Conservation (phyloP, 2,797 vertebrate genomes). For the Myoxocephalus aenaeus region DNA sequence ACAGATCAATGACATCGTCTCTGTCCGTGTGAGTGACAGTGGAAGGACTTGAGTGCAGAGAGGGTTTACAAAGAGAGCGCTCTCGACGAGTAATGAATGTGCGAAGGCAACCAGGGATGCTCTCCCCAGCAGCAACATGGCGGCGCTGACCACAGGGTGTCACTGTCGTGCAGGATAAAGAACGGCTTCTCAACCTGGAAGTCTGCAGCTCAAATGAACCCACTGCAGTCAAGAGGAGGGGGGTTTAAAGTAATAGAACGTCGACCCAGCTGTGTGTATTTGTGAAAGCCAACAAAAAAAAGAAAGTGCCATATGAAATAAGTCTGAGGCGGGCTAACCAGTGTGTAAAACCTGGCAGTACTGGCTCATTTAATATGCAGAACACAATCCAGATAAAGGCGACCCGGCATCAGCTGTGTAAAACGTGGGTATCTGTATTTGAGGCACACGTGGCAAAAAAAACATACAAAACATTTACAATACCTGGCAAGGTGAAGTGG, state of each 20-base stretch:
- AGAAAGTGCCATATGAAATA: constrained; percentile 54
- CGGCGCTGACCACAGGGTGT: constrained; percentile 63
- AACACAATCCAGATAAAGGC: constrained; percentile 30
- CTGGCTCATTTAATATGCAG: constrained; percentile 18
- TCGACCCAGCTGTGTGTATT: constrained; percentile 64
- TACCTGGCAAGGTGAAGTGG: constrained; percentile 67
- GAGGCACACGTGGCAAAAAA: constrained; percentile 68
- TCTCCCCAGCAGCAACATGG: neutral
- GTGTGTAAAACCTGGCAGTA: constrained; percentile 20
- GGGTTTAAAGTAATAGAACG: constrained; percentile 32
- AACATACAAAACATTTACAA: constrained; percentile 69
- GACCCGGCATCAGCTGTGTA: constrained; percentile 44
- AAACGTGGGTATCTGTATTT: constrained; percentile 76
- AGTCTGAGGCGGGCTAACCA: constrained; percentile 20
- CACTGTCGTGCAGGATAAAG: constrained; percentile 46
- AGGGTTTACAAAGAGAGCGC: constrained; percentile 5
- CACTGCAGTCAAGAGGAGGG: constrained; percentile 1
- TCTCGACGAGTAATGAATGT: constrained; percentile 24
- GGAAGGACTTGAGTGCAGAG: constrained; percentile 23
- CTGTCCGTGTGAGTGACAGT: constrained; percentile 55
- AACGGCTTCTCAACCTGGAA: neutral
- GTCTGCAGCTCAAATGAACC: constrained; percentile 36
- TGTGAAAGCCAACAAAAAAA: constrained; percentile 29
- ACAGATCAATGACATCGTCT: constrained; percentile 63
- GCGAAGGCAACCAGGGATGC: constrained; percentile 11